Base-by-base conservation (phyloP, 2,888 invertebrate species). In the Drosophila bunnanda region DNA sequence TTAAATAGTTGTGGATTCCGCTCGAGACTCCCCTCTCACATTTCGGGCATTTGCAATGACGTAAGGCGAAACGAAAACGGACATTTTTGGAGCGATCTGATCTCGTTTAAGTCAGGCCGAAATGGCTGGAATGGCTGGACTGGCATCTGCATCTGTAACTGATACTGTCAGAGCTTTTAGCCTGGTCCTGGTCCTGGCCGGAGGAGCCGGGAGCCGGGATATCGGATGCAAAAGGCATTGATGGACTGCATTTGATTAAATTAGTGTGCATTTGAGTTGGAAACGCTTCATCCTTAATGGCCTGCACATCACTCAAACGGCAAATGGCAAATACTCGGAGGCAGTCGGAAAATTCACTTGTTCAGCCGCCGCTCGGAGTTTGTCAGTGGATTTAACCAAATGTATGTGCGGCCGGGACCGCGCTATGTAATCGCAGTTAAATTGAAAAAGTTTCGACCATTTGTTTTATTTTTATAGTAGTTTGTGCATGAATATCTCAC, bases 371-470 rank as follows among this genome's bases (percentile, higher is more conserved):
- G 34, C 10, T 28, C 13, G 32, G 50, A 25, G 52, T 56, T 64
- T 77, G 70, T 64, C 60, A 67, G 80, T 70, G 48, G 55, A 73
- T 58, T 59, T 44, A 64, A 66, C 62, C 76, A 70, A 73, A 76
- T 65, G 73, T 54, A 36, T 59, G 36, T 54, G 54, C 59, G 76
- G 80, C 66, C 55, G 32, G 28, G 54, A 56, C 64, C 62, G 67
- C 65, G 77, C 67, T 72, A 76, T 80, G 73, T 83, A 86, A 81
- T 87, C 78, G 81, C 55, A 72, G 67, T 76, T 82, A 77, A 84
- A 89, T 88, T 77, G 89, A 77, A 84, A 84, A 84, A 85, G 70
- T 81, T 89, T 86, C 50, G 75, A 64, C 54, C 54, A 54, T 89
- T 85, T 79, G 75, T 54, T 68, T 73, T 53, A 70, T 83, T 83